These are phyloP conservation scores for Apamea crenata DNA, from an alignment of 2,888 invertebrate genomes.

Conservation along the genomic window DNA sequence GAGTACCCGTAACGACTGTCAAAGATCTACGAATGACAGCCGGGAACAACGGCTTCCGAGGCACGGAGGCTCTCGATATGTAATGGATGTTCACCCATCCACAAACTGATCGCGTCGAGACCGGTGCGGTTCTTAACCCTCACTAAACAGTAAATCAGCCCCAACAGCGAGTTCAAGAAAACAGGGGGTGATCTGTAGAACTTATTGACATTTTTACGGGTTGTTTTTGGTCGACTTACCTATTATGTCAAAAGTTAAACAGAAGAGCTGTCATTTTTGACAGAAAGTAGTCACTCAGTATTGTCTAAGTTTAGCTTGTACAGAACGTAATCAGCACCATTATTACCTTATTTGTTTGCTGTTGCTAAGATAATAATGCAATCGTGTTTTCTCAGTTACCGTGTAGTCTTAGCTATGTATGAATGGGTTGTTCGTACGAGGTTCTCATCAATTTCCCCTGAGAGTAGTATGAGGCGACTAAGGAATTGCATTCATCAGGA, in stretches of 20 bases:
- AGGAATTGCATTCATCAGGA: slow-evolving; percentile 52
- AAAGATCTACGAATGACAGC: no score
- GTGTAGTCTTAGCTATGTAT: slow-evolving; percentile 28
- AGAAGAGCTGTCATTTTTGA: not conserved
- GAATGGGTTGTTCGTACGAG: slow-evolving; percentile 30
- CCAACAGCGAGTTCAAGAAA: not conserved
- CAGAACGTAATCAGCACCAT: not conserved
- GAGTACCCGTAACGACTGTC: no score
- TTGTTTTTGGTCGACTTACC: not conserved
- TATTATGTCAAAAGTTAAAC: not conserved
- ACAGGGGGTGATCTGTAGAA: not conserved
- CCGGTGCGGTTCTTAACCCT: not conserved
- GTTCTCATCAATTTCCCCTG: slow-evolving; percentile 55
- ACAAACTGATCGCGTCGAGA: not conserved
- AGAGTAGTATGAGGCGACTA: slow-evolving; percentile 26
- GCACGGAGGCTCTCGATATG: no score
- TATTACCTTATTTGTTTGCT: not conserved
- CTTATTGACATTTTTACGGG: not conserved
- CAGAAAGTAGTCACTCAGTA: not conserved
- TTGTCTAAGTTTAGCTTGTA: not conserved
- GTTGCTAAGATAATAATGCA: not conserved
- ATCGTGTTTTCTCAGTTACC: slow-evolving; percentile 1
- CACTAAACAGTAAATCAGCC: not conserved
- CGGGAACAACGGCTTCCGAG: no score
- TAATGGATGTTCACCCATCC: no score